Evolutionary conservation across 2,113 vertebrate species (phyloP), one percentile per base, ranked within the genome.

Genomic region (Tyto alba): DNA sequence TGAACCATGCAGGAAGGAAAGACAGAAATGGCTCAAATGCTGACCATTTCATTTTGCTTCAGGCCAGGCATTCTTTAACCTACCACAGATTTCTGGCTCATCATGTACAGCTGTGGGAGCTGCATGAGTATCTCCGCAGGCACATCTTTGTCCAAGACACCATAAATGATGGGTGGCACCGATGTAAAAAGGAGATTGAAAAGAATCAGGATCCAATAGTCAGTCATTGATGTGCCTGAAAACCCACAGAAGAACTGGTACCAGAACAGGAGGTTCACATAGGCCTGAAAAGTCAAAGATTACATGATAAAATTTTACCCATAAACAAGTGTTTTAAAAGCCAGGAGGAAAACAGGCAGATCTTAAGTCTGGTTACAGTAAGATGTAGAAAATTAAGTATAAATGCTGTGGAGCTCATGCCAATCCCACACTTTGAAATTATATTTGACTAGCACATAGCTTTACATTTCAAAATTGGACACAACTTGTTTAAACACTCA

Each of bases 101-200:
- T 95, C 45, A 43, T 78, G 75, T 99, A 99, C 47, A 99, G 98
- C 41, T 98, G 97, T 18, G 98, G 98, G 25, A 98, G 69, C 52
- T 93, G 91, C 90, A 98, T 48, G 27, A 99, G 98, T 13, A 97
- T 95, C 56, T 98, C 98, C 10, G 98, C 98, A 90, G 98, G 98
- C 7, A 97, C 73, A 26, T 98, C 98, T 96, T 98, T 98, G 91
- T 99, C 98, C 48, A 99, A 95, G 71, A 98, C 85, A 40, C 98
- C 98, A n/a, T 98, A 98, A 73, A 98, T 86, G 69, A 99, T 89
- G 2, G 98, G 98, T 48, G 98, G 98, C 47, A 97, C 94, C 0
- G 98, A 99, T 2, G 98, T 98, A 95, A 98, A 99, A 88, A 99
- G 98, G 64, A 99, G 98, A 87, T 99, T 99, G 96, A 99, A 99